These are phyloP conservation scores for Drosophila sordidapex DNA, from an alignment of 2,888 invertebrate genomes.

Conservation along the genomic window DNA sequence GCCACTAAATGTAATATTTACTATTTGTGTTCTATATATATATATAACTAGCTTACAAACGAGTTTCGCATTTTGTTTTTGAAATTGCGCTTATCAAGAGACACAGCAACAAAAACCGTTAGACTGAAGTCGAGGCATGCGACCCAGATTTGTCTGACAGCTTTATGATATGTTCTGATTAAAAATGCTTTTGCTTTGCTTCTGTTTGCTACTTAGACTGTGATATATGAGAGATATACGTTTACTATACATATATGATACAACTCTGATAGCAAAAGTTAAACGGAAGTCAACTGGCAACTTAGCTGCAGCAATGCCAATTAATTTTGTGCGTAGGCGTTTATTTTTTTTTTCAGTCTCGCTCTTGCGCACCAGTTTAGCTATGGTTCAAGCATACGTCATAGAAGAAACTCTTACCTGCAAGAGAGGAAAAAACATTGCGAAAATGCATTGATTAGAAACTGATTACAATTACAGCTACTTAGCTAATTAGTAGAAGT, in stretches of 20 bases:
- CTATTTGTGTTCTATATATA: background rate
- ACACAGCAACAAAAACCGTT: conserved; percentile 21
- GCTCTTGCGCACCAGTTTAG: background rate
- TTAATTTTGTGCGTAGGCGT: background rate
- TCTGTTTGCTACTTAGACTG: conserved; percentile 5
- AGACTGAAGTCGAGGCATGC: conserved; percentile 10
- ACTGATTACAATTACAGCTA: background rate
- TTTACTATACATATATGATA: background rate
- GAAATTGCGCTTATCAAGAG: conserved; percentile 51
- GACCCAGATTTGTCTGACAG: conserved; percentile 39
- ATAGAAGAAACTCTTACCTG: conserved; percentile 45
- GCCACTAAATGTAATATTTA: background rate
- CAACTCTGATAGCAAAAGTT: conserved; percentile 8
- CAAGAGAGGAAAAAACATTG: background rate
- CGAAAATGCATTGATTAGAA: background rate
- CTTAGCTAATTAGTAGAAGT: background rate
- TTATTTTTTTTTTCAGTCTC: background rate
- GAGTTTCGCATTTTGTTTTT: conserved; percentile 8
- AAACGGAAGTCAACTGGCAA: conserved; percentile 27
- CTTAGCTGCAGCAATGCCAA: conserved; percentile 50
- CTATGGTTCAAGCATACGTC: background rate
- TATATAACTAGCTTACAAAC: conserved; percentile 1
- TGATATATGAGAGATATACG: conserved; percentile 11
- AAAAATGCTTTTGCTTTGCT: conserved; percentile 17
- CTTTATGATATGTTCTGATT: conserved; percentile 55